A percentile compares a stretch with the other conserved stretches of the same genome.
Evolutionary conservation across 2,797 vertebrate species (phyloP).

Genomic region (Cygnus olor): DNA sequence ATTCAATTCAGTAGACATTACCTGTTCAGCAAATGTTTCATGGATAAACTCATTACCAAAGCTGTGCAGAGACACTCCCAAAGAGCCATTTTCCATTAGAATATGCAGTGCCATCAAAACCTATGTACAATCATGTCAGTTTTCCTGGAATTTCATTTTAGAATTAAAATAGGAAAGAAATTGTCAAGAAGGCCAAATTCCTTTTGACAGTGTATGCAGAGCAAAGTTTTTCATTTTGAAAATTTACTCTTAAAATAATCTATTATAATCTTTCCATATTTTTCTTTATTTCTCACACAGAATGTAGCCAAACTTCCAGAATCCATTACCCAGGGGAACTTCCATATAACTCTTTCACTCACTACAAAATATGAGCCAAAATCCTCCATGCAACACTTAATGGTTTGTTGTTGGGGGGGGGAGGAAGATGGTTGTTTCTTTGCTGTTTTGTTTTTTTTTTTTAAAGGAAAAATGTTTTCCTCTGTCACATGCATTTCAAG

Average conservation of each 20-base stretch:
- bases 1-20: conserved; percentile 65
- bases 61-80: neutral
- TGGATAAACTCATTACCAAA: conserved; percentile 47
- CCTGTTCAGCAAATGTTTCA: conserved; percentile 51
- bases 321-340: neutral
- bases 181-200: neutral
- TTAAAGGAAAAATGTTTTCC: neutral
- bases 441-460: neutral
- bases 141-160: neutral
- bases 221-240: neutral
- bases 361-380: neutral
- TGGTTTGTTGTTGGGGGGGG: too few relatives aligned
- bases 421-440: too few relatives aligned
- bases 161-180: neutral
- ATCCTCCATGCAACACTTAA: neutral
- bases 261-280: neutral
- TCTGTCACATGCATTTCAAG: neutral
- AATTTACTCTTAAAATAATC: neutral
- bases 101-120: neutral
- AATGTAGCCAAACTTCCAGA: neutral
- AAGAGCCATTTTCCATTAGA: conserved; percentile 14
- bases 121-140: neutral
- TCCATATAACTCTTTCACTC: neutral
- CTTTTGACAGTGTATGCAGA: neutral
- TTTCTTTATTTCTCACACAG: neutral